Evolutionary conservation across 2,888 invertebrate genomes (phyloP).

Genomic region (Aleiodes leptofemur): DNA sequence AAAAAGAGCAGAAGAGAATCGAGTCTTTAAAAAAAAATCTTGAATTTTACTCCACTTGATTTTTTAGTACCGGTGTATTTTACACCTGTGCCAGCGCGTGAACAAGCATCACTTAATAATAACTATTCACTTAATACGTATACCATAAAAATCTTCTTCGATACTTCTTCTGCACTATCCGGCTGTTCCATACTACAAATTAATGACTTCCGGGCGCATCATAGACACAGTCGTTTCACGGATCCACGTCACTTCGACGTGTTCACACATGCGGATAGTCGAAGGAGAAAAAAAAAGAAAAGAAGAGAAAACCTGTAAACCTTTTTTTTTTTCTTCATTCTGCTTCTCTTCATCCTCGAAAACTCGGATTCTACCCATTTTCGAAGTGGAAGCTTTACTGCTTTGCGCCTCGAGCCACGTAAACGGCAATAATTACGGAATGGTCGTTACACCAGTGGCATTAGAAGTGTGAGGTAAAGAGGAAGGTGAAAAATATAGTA

Average conservation of each 20-base stretch:
- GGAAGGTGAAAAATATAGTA: background rate
- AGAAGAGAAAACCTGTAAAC: background rate
- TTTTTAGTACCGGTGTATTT: background rate
- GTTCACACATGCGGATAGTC: conserved; percentile 18
- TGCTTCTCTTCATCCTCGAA: background rate
- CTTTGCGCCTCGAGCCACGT: conserved; percentile 59
- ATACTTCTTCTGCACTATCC: conserved; percentile 59
- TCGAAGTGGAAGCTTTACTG: conserved; percentile 58
- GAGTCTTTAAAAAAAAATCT: background rate
- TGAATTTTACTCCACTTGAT: background rate
- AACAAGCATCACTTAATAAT: conserved; percentile 31
- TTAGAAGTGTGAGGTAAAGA: conserved; percentile 54
- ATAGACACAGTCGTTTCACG: conserved; percentile 1
- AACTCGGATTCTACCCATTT: conserved; percentile 1
- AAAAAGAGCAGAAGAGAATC: too few relatives aligned
- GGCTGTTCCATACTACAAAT: background rate
- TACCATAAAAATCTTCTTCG: conserved; percentile 34
- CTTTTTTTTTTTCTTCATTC: background rate
- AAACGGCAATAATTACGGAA: conserved; percentile 68
- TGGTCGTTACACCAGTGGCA: conserved; percentile 61
- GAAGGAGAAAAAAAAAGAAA: background rate
- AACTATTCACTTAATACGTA: conserved; percentile 6
- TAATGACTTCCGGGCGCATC: conserved; percentile 19
- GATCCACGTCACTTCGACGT: conserved; percentile 11
- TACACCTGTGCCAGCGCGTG: conserved; percentile 25